phyloP scores from a whole-genome alignment of 2,113 vertebrate species.

The Bothrops jararaca region DNA sequence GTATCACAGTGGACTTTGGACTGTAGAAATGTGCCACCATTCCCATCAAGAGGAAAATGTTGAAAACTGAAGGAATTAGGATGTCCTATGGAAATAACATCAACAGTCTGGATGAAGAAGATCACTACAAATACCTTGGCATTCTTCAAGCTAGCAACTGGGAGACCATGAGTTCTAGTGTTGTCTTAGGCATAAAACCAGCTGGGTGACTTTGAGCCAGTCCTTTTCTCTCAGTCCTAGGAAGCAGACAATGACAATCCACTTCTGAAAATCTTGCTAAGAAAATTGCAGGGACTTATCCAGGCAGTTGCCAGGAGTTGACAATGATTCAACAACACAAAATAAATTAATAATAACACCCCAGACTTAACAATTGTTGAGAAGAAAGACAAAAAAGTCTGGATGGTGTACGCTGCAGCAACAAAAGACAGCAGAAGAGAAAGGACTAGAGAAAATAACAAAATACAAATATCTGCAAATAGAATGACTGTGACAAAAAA shows the following conservation, averaged over 20 bases:
- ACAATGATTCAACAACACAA: not conserved
- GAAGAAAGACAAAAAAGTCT: not conserved
- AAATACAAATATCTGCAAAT: not conserved
- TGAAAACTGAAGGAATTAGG: not conserved
- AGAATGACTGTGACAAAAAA: not conserved
- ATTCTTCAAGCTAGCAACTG: not conserved
- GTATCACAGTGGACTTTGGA: not conserved
- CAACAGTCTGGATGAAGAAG: not conserved
- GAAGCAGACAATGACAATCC: not conserved
- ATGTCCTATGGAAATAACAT: not conserved
- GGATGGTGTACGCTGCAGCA: not conserved
- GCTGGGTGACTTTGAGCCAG: not conserved
- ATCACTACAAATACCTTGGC: not conserved
- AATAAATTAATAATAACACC: not conserved
- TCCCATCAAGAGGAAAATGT: not conserved
- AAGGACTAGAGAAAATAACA: not conserved
- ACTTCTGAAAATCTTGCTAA: not conserved
- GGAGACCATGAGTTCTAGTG: not conserved
- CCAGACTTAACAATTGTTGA: not conserved
- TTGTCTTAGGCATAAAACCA: not conserved
- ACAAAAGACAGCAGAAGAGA: not conserved
- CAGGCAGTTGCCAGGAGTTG: not conserved
- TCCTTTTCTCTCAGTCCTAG: not conserved
- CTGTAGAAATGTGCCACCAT: not conserved
- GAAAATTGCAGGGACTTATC: not conserved